Base-by-base conservation (phyloP, 2,113 vertebrate genomes). In the Centropristis striata region DNA sequence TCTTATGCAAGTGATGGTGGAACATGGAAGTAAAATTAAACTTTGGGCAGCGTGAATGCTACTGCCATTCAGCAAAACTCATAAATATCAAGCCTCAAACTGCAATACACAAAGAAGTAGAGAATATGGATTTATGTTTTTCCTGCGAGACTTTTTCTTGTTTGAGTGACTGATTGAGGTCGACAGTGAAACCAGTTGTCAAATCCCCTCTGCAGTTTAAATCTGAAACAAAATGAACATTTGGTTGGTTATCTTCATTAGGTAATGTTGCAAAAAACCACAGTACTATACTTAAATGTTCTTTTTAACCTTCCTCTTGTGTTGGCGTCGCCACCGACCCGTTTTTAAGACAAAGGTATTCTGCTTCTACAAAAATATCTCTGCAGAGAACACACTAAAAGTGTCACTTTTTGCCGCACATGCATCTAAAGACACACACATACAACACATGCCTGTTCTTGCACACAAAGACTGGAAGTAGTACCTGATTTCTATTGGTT, bases 171-270 rank as follows among this genome's bases (percentile, higher is more conserved):
- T 15, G 36, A 68, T 70, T 42, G 41, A 64, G 51, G 41, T 6
- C 50, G 28, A 39, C 50, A 23, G 67, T 59, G 54, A 36, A 64
- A 78, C 57, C 28, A 14, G 46, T 58, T 67, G 49, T 78, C 61
- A 54, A 67, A 71, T 68, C 55, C 39, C 15, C 42, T 47, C 55
- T 49, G 57, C 36, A 79, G 44, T 51, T 85, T 28, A 57, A 71
- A 74, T 60, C 91, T 88, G 57, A 72, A 86, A 88, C 53, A 81
- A 41, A 67, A 54, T 0, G 1, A 71, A 55, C 27, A 72, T 18
- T 0, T 46, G 50, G 28, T 42, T 49, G 16, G 54, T 41, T 12
- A 27, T 14, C 15, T 14, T 18, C 9, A 7, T 20, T 16, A 1
- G 14, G 23, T 8, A 23, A 21, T 37, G 18, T 2, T 32, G 15